Conservation (phyloP, 2,113 vertebrate species). For the Aptenodytes forsteri region DNA sequence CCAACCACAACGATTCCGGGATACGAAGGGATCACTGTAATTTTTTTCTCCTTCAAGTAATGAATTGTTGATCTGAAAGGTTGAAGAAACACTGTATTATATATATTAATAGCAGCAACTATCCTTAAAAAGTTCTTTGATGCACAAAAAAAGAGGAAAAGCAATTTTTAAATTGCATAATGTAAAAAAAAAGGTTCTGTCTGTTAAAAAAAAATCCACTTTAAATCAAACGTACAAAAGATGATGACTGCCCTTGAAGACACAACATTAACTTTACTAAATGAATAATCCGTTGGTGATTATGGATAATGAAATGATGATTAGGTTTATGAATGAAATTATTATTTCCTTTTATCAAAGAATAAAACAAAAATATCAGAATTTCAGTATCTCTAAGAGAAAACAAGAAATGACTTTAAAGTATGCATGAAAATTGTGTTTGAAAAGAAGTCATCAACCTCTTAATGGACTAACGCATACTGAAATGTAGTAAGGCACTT, state of each 20-base stretch:
- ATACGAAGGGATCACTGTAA: not conserved
- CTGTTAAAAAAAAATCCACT: not conserved
- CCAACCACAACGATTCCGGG: not conserved
- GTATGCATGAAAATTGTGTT: not conserved
- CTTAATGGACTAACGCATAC: not conserved
- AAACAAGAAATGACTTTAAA: not conserved
- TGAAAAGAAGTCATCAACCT: not conserved
- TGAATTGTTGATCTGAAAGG: not conserved
- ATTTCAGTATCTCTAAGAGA: not conserved
- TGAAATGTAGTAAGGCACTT: not conserved
- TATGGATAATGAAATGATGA: not conserved
- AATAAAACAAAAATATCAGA: not conserved
- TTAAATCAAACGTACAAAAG: not conserved
- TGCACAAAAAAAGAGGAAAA: not conserved
- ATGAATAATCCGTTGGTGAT: not conserved
- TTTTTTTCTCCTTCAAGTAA: not conserved
- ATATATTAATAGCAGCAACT: not conserved
- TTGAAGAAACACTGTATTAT: not conserved
- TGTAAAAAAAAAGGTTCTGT: not conserved
- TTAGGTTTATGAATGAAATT: not conserved
- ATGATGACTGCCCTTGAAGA: not conserved
- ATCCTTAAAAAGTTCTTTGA: not conserved
- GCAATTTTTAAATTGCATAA: not conserved
- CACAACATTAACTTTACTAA: not conserved
- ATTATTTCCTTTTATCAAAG: not conserved